phyloP scores from a whole-genome alignment of 2,113 vertebrate species.

The Cichladusa arquata region DNA sequence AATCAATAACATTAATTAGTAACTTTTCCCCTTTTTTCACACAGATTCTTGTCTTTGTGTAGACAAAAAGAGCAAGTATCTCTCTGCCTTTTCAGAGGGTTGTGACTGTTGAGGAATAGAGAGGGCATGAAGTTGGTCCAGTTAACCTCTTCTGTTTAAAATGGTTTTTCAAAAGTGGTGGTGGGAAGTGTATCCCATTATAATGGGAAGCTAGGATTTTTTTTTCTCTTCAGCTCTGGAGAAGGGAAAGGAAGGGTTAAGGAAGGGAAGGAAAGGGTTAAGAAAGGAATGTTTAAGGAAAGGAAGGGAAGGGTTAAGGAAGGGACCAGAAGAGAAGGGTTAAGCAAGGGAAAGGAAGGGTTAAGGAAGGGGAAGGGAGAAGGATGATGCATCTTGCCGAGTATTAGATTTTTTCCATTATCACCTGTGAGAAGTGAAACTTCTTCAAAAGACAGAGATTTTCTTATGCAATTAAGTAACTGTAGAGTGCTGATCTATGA shows the following conservation, averaged over 20 bases:
- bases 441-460: constrained; percentile 25
- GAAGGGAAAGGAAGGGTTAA: background rate
- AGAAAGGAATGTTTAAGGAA: background rate
- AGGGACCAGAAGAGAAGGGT: background rate
- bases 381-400: background rate
- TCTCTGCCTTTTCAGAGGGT: background rate
- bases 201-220: background rate
- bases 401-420: background rate
- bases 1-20: background rate
- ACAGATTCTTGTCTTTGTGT: background rate
- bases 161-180: background rate
- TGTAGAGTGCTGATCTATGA: constrained; percentile 27
- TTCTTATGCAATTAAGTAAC: constrained; percentile 6
- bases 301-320: background rate
- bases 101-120: background rate
- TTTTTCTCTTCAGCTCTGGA: background rate
- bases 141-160: background rate
- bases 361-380: background rate
- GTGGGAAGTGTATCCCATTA: background rate
- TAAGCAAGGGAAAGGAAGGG: background rate
- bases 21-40: background rate
- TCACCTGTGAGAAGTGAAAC: constrained; percentile 5
- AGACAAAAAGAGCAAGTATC: background rate
- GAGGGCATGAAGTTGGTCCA: background rate
- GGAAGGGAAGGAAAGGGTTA: background rate